phyloP scores from a whole-genome alignment of 2,797 vertebrate genomes.

The Brachyrhaphis roseni region DNA sequence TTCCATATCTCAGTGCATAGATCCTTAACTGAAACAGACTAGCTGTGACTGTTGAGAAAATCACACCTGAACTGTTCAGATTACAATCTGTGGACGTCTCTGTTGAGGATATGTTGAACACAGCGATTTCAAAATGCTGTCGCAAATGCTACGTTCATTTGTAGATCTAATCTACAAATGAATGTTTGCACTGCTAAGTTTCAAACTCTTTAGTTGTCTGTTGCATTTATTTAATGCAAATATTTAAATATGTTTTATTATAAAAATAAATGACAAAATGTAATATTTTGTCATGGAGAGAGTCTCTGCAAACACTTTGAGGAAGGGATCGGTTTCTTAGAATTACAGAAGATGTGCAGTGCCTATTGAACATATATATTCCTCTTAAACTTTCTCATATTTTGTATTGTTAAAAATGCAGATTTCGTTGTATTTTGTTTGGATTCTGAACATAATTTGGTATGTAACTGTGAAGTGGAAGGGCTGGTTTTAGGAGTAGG shows the following conservation, averaged over 20 bases:
- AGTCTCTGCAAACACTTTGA: neutral
- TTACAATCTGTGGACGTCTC: slow-evolving; percentile 7
- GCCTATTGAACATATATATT: neutral
- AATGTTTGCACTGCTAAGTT: slow-evolving; percentile 10
- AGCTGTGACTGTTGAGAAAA: slow-evolving; percentile 1
- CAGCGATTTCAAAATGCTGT: slow-evolving; percentile 14
- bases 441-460: neutral
- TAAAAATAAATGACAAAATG: neutral
- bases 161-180: neutral
- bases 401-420: neutral
- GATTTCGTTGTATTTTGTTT: neutral
- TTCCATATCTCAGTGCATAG: neutral
- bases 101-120: slow-evolving; percentile 13
- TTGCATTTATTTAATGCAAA: neutral
- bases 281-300: neutral
- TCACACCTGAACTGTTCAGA: neutral
- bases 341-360: neutral
- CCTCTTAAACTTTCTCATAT: neutral
- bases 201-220: neutral
- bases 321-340: neutral
- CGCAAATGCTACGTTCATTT: neutral
- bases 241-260: slow-evolving; percentile 11
- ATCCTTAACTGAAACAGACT: neutral
- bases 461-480: neutral
- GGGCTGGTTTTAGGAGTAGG: neutral